Conservation (phyloP, 1,140 invertebrate genomes). For the Bathynomus jamesi region DNA sequence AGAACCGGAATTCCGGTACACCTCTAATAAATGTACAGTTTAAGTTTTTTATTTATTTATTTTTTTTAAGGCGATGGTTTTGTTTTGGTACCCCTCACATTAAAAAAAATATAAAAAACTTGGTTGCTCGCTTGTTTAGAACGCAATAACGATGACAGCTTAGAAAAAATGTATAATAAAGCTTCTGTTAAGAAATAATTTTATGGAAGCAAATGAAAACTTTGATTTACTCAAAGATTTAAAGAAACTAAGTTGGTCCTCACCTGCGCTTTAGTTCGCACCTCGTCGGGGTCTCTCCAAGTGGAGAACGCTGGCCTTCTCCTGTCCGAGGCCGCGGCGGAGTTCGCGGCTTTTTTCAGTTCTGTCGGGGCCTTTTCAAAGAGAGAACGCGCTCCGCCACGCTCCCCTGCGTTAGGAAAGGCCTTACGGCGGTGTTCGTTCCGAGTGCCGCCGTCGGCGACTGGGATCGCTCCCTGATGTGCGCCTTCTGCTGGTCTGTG, state of each 20-base stretch:
- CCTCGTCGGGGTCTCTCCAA: constrained; percentile 54
- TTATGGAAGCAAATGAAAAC: no score
- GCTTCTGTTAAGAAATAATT: no score
- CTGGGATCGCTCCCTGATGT: constrained; percentile 47
- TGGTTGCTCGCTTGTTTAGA: no score
- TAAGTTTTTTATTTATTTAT: no score
- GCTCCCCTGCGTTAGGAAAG: constrained; percentile 77
- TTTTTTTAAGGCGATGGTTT: no score
- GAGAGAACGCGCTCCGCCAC: constrained; percentile 84
- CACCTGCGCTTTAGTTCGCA: constrained; percentile 64
- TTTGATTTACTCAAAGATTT: no score
- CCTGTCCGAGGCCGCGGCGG: constrained; percentile 15
- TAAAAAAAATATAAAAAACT: no score
- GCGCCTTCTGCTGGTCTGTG: constrained; percentile 56
- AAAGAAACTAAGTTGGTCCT: constrained; percentile 35
- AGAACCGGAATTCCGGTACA: no score
- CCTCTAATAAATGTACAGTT: no score
- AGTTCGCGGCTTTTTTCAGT: constrained; percentile 33
- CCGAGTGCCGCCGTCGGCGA: constrained; percentile 35
- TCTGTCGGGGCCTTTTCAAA: constrained; percentile 85
- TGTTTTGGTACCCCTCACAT: no score
- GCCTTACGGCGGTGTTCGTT: constrained; percentile 53
- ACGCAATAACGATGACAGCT: no score
- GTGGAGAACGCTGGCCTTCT: constrained; percentile 46
- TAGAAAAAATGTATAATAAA: no score